Base-by-base conservation (phyloP, 1,140 invertebrate species). In the Atta colombica region DNA sequence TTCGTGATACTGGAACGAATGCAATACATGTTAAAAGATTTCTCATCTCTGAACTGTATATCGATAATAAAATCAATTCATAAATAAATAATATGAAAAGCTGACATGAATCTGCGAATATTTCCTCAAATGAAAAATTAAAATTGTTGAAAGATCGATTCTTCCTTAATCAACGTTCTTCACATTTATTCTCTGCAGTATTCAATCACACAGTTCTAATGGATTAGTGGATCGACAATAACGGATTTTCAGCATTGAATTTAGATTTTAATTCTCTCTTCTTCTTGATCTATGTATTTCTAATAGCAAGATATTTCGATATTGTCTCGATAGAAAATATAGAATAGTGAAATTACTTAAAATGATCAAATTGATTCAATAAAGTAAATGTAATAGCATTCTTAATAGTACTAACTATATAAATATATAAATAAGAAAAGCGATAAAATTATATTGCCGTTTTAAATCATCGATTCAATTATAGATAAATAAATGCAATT, bases 11-110 rank as follows among this genome's bases (percentile, higher is more conserved):
- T 25, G 6, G 28, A 51, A 21, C 2, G 7, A 35, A 14, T 25
- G 55, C n/a, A 18, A 51, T 28, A 21, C 49, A 31, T 16, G 6
- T 60, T 45, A 8, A 21, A 55, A 61, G 4, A 81, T 35, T 31
- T 35, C 21, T 21, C 21, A 12, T 6, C 3, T 63, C 39, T 25
- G 4, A 35, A 55, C 4, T 18, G 21, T 39, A 10, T 12, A 16
- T 55, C 31, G n/a, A 55, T 39, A 53, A 25, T 25, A 25, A 25
- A 68, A 80, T 68, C 8, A 10, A 80, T 77, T 77, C 39, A 77
- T 8, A 16, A 65, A 45, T 74, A 28, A 61, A 1, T 60, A 39
- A 45, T 7, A 25, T 0, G 18, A 60, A 39, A 4, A 18, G 10
- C 0, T 5, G 55, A 75, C 3, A 18, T 75, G 16, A 45, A 60